Evolutionary conservation across 2,888 invertebrate genomes (phyloP).

Genomic region (Philereme vetulata): DNA sequence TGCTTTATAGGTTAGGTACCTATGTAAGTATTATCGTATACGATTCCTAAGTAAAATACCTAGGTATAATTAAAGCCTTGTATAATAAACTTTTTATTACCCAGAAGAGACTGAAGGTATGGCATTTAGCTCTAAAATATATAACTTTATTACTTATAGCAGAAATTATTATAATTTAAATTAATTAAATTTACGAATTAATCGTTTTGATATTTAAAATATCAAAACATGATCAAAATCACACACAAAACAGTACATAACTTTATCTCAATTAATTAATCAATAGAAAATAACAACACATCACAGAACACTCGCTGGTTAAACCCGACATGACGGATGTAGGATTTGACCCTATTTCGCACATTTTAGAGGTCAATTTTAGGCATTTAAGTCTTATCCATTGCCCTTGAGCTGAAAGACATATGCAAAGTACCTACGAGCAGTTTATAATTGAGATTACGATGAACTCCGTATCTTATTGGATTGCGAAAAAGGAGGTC

Average conservation of each 20-base stretch:
- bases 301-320: slow-evolving; percentile 15
- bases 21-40: too few species aligned
- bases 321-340: slow-evolving; percentile 33
- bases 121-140: too few species aligned
- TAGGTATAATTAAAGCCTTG: too few species aligned
- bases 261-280: slow-evolving; percentile 21
- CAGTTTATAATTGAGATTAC: slow-evolving; percentile 29
- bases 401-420: slow-evolving; percentile 36
- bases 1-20: too few species aligned
- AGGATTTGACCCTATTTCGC: slow-evolving; percentile 37
- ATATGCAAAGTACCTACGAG: slow-evolving; percentile 22
- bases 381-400: slow-evolving; percentile 31
- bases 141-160: too few species aligned
- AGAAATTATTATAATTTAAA: too few species aligned
- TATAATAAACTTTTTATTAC: too few species aligned
- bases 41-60: too few species aligned
- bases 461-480: slow-evolving; percentile 22
- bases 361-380: slow-evolving; percentile 38
- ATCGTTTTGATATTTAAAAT: too few species aligned
- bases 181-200: too few species aligned
- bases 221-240: not conserved
- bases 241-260: slow-evolving; percentile 11
- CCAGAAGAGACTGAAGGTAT: too few species aligned
- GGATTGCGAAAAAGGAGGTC: slow-evolving; percentile 28
- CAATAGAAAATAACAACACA: slow-evolving; percentile 26